A percentile compares a stretch with the other conserved stretches of the same genome.
Evolutionary conservation across 2,888 invertebrate genomes (phyloP).

Genomic region (Dioctria linearis): DNA sequence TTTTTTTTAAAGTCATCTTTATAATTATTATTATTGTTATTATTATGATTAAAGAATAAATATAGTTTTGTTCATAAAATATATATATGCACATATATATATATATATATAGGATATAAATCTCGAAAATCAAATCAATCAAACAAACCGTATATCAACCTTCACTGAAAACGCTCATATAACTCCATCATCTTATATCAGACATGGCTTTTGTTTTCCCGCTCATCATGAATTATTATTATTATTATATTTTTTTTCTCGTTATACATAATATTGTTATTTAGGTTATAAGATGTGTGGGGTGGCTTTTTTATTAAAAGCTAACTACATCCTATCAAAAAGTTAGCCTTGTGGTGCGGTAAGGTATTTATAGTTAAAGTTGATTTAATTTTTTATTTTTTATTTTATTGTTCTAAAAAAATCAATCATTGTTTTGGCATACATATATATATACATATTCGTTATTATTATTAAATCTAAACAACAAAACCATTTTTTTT

Average conservation of each 20-base stretch:
- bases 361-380: slow-evolving; percentile 27
- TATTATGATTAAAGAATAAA: no score
- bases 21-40: neutral
- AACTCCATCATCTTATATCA: slow-evolving; percentile 39
- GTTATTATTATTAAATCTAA: neutral
- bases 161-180: slow-evolving; percentile 54
- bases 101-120: no score
- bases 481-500: slow-evolving; percentile 4
- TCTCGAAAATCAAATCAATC: neutral
- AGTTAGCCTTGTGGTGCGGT: slow-evolving; percentile 49
- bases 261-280: slow-evolving; percentile 39
- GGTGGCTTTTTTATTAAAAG: neutral
- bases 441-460: slow-evolving; percentile 3
- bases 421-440: slow-evolving; percentile 7
- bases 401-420: slow-evolving; percentile 29
- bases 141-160: slow-evolving; percentile 14
- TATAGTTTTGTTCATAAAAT: slow-evolving; percentile 30
- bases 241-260: slow-evolving; percentile 27
- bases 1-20: slow-evolving; percentile 18
- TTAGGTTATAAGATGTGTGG: slow-evolving; percentile 34
- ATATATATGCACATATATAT: no score
- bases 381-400: slow-evolving; percentile 14
- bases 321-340: neutral
- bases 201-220: slow-evolving; percentile 26
- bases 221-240: neutral